These are phyloP conservation scores for Melanotaenia pygmaea DNA, from an alignment of 2,797 vertebrate species.

Conservation along the genomic window DNA sequence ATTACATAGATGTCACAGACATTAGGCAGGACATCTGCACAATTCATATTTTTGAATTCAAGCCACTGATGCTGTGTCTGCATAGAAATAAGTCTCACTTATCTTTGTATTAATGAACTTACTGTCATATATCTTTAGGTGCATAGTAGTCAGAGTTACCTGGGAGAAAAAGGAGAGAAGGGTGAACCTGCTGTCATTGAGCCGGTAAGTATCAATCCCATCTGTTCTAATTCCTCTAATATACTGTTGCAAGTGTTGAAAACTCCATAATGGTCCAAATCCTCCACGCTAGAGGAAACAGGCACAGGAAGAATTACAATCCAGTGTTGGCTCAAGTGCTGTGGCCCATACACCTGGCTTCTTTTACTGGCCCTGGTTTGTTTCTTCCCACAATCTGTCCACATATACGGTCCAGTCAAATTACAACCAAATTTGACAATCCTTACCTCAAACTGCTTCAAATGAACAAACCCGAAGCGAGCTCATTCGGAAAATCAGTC, in stretches of 20 bases:
- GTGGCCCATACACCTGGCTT: neutral
- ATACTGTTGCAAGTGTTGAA: neutral
- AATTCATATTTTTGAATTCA: slow-evolving; percentile 27
- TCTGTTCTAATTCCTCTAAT: neutral
- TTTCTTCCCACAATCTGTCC: neutral
- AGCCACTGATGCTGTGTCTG: neutral
- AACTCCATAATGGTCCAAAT: neutral
- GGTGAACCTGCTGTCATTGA: slow-evolving; percentile 97
- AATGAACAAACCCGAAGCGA: neutral
- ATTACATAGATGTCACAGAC: slow-evolving; percentile 1
- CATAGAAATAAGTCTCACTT: slow-evolving; percentile 8
- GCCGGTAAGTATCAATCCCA: slow-evolving; percentile 85
- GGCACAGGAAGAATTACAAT: neutral
- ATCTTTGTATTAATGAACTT: slow-evolving; percentile 15
- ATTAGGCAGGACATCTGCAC: neutral
- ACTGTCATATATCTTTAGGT: slow-evolving; percentile 79
- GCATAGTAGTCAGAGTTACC: slow-evolving; percentile 83
- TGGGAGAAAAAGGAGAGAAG: slow-evolving; percentile 97
- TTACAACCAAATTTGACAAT: neutral
- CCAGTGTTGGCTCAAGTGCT: neutral
- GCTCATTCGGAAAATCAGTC: neutral
- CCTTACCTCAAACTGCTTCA: neutral
- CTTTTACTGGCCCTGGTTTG: neutral
- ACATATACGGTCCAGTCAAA: neutral
- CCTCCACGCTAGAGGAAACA: neutral